These are phyloP conservation scores for Scylla paramamosain DNA, from an alignment of 1,140 invertebrate species.

Conservation along the genomic window DNA sequence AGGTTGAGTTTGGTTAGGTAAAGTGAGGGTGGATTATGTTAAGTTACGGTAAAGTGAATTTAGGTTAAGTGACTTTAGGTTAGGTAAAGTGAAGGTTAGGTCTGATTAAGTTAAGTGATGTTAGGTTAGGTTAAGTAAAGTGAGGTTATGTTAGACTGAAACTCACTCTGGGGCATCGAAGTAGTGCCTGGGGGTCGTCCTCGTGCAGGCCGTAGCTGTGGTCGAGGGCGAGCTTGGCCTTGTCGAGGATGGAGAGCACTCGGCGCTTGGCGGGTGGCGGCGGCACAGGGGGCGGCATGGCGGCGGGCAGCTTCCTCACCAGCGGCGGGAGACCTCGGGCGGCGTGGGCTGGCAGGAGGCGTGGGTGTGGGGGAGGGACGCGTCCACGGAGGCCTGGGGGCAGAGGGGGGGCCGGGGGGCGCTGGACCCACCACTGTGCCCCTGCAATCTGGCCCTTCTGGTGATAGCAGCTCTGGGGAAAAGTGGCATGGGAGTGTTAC, in stretches of 20 bases:
- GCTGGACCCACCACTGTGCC: slow-evolving; percentile 58
- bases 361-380: slow-evolving; percentile 64
- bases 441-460: slow-evolving; percentile 62
- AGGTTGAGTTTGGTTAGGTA: no score
- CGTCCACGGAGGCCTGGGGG: slow-evolving; percentile 63
- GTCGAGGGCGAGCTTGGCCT: slow-evolving; percentile 89
- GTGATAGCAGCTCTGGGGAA: slow-evolving; percentile 62
- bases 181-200: slow-evolving; percentile 72
- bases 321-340: slow-evolving; percentile 65
- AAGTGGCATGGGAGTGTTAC: background rate
- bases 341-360: slow-evolving; percentile 66
- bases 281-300: slow-evolving; percentile 82
- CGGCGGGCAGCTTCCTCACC: slow-evolving; percentile 67
- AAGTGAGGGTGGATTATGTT: no score
- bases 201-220: slow-evolving; percentile 84
- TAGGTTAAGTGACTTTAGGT: no score
- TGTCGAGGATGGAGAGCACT: slow-evolving; percentile 90
- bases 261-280: slow-evolving; percentile 85
- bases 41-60: no score
- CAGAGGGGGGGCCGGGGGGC: slow-evolving; percentile 53
- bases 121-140: no score
- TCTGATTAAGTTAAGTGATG: no score
- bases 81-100: no score
- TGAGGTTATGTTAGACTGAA: background rate
- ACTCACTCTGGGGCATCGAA: slow-evolving; percentile 79